Conservation (phyloP, 2,888 invertebrate genomes). For the Blastobasis adustella region DNA sequence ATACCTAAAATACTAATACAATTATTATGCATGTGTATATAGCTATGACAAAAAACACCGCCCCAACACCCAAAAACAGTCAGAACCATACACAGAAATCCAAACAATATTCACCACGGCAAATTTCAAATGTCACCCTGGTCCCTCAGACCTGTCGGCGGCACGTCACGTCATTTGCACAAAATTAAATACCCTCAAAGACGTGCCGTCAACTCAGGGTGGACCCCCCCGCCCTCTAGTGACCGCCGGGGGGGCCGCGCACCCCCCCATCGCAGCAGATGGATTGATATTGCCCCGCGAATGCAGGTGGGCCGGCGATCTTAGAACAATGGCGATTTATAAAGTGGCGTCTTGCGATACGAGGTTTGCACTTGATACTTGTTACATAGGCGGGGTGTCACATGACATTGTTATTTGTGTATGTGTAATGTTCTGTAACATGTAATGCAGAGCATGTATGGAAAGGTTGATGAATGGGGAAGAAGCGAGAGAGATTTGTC, state of each 20-base stretch:
- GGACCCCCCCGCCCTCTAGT: slow-evolving; percentile 20
- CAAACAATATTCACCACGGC: slow-evolving; percentile 10
- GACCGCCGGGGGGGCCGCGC: slow-evolving; percentile 14
- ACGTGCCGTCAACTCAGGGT: slow-evolving; percentile 39
- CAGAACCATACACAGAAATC: slow-evolving; percentile 5
- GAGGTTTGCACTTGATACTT: not conserved
- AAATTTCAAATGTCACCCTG: slow-evolving; percentile 16
- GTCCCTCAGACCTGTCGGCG: slow-evolving; percentile 20
- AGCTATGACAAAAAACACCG: too few species aligned
- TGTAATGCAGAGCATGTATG: too few species aligned
- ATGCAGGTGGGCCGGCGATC: slow-evolving; percentile 63
- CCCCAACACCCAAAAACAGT: not conserved
- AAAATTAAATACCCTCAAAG: slow-evolving; percentile 66
- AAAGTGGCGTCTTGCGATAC: slow-evolving; percentile 36
- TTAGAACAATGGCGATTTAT: slow-evolving; percentile 58
- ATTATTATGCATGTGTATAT: too few species aligned
- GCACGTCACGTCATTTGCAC: slow-evolving; percentile 59
- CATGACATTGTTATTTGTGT: too few species aligned
- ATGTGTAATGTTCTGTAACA: too few species aligned
- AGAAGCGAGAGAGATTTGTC: too few species aligned
- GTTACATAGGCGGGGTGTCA: not conserved
- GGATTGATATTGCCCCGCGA: slow-evolving; percentile 64
- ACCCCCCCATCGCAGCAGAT: slow-evolving; percentile 40
- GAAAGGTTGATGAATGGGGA: too few species aligned
- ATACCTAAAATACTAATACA: too few species aligned